Conservation (phyloP, 2,888 invertebrate genomes). For the Gymnocheta viridis region DNA sequence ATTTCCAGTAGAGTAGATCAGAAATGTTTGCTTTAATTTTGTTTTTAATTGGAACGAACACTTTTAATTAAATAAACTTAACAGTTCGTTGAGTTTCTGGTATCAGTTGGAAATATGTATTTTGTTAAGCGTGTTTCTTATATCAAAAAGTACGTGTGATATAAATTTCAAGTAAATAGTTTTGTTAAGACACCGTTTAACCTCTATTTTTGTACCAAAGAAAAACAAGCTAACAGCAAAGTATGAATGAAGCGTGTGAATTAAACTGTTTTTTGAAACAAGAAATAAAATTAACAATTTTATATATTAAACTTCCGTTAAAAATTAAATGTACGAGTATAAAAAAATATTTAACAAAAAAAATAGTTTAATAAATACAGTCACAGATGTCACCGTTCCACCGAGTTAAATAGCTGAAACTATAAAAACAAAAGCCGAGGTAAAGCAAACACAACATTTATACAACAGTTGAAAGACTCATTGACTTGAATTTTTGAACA, state of each 20-base stretch:
- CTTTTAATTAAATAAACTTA: conserved; percentile 63
- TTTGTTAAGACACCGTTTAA: conserved; percentile 47
- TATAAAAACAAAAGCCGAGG: conserved; percentile 3
- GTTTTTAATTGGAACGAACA: conserved; percentile 14
- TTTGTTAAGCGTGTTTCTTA: neutral
- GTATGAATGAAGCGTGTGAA: conserved; percentile 51
- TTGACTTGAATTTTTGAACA: neutral
- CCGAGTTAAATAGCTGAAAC: conserved; percentile 21
- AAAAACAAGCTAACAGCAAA: neutral
- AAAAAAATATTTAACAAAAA: conserved; percentile 33
- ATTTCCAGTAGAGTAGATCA: conserved; percentile 11
- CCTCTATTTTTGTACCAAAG: conserved; percentile 23
- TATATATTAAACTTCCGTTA: conserved; percentile 64
- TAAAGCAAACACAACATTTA: conserved; percentile 1
- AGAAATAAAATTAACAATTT: conserved; percentile 4
- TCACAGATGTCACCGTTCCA: neutral
- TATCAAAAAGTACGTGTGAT: conserved; percentile 11
- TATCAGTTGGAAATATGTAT: conserved; percentile 12
- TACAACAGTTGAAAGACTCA: neutral
- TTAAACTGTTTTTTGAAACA: conserved; percentile 12
- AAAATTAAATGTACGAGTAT: conserved; percentile 24
- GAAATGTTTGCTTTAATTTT: conserved; percentile 50
- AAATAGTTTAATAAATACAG: conserved; percentile 3
- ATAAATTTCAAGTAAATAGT: conserved; percentile 12
- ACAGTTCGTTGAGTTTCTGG: conserved; percentile 62